A percentile compares a stretch with the other conserved stretches of the same genome.
These are phyloP conservation scores for Danionella cerebrum DNA, from an alignment of 2,113 vertebrate species.

Conservation along the genomic window DNA sequence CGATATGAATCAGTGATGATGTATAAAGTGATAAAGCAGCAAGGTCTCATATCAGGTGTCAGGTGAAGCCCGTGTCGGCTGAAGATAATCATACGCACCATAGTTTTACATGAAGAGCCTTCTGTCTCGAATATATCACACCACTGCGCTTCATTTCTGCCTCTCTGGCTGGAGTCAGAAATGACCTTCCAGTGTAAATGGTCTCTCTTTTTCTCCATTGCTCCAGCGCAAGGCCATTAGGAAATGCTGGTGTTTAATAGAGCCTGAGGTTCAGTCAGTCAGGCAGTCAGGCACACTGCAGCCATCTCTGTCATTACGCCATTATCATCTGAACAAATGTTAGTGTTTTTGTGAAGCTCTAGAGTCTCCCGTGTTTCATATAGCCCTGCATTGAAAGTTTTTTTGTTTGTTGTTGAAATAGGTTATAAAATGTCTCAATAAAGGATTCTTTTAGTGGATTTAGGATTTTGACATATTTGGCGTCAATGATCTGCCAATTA, in stretches of 20 bases:
- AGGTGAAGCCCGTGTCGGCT: not conserved
- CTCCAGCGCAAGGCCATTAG: conserved; percentile 31
- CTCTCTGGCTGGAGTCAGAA: conserved; percentile 11
- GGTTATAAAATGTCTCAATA: no score
- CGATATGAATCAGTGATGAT: no score
- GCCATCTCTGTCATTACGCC: conserved; percentile 19
- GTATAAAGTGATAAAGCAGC: not conserved
- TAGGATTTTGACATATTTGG: no score
- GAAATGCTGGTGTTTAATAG: conserved; percentile 12
- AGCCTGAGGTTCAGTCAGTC: not conserved
- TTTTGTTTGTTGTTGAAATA: no score
- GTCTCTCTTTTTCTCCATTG: conserved; percentile 13
- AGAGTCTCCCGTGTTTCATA: not conserved
- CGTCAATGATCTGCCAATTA: no score
- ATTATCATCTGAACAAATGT: conserved; percentile 8
- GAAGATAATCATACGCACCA: not conserved
- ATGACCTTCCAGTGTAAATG: conserved; percentile 21
- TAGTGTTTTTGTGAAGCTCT: not conserved
- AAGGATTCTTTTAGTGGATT: no score
- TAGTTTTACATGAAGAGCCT: not conserved
- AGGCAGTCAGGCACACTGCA: conserved; percentile 18
- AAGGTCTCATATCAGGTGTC: not conserved
- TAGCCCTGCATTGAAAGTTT: conserved; percentile 16
- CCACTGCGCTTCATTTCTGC: conserved; percentile 9
- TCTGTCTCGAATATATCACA: not conserved